A percentile compares a stretch with the other conserved stretches of the same genome.
Evolutionary conservation across 2,113 vertebrate species (phyloP).

Genomic region (Crotalus tigris): DNA sequence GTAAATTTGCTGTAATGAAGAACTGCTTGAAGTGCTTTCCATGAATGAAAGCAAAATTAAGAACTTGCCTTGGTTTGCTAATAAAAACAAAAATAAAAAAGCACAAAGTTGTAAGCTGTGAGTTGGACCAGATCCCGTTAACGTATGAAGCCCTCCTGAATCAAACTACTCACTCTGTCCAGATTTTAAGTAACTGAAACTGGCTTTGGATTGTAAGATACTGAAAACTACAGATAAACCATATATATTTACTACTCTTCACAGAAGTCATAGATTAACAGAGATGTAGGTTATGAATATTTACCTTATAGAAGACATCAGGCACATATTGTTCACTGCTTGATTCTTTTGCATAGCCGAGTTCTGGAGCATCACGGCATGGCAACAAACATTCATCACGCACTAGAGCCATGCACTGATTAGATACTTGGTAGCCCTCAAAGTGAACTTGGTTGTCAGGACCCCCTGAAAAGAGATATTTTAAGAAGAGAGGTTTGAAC

Average conservation of each 20-base stretch:
- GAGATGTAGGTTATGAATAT: background rate
- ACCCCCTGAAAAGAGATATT: constrained; percentile 76
- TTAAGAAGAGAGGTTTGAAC: accelerated
- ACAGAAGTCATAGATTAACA: no score
- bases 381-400: constrained; percentile 93
- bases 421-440: constrained; percentile 97
- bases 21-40: background rate
- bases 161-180: background rate
- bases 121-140: background rate
- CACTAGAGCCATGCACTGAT: constrained; percentile 98
- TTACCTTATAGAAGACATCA: constrained; percentile 97
- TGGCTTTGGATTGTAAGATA: background rate
- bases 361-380: constrained; percentile 89
- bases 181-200: background rate
- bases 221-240: background rate
- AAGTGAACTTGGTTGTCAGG: constrained; percentile 99
- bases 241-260: background rate
- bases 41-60: background rate
- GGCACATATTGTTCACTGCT: constrained; percentile 96
- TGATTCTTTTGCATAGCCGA: constrained; percentile 96
- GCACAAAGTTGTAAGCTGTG: background rate
- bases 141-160: background rate
- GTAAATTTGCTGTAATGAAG: background rate
- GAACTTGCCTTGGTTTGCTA: background rate
- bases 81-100: background rate